Percentiles rank a stretch among this genome's conserved stretches.
Conservation (phyloP, 2,888 invertebrate species). For the Elaeidobius kamerunicus region DNA sequence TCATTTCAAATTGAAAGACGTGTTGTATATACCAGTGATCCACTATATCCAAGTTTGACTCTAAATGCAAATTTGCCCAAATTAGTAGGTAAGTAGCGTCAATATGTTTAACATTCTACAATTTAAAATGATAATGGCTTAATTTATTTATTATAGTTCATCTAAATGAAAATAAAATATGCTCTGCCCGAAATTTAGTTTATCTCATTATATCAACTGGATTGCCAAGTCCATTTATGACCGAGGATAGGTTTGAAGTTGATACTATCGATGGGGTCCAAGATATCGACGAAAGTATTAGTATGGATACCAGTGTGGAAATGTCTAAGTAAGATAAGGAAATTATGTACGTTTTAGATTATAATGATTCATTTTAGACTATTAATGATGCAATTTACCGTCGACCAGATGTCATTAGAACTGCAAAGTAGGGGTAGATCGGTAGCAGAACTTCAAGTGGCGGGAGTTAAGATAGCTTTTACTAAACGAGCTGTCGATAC, state of each 20-base stretch:
- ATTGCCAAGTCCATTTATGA: slow-evolving; percentile 50
- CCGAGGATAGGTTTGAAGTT: slow-evolving; percentile 27
- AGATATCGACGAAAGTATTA: slow-evolving; percentile 49
- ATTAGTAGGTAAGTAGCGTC: slow-evolving; percentile 54
- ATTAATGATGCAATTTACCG: slow-evolving; percentile 79
- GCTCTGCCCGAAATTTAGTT: slow-evolving; percentile 59
- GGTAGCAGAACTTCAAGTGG: slow-evolving; percentile 90
- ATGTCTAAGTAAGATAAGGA: slow-evolving; percentile 55
- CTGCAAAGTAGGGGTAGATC: slow-evolving; percentile 83
- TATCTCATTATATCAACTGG: slow-evolving; percentile 48
- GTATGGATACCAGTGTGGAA: slow-evolving; percentile 53
- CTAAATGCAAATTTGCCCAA: slow-evolving; percentile 83
- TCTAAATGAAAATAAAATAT: slow-evolving; percentile 86
- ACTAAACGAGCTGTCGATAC: slow-evolving; percentile 73
- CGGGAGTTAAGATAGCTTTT: slow-evolving; percentile 77
- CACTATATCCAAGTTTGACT: slow-evolving; percentile 80
- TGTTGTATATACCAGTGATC: slow-evolving; percentile 78
- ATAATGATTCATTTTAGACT: slow-evolving; percentile 52
- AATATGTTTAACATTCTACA: not conserved
- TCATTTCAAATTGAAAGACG: slow-evolving; percentile 71
- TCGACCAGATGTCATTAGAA: slow-evolving; percentile 84
- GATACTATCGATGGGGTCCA: slow-evolving; percentile 36
- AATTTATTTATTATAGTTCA: slow-evolving; percentile 56
- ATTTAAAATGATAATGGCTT: not conserved
- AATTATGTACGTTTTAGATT: no score